These are phyloP conservation scores for Sebastes hopkinsi DNA, from an alignment of 2,797 vertebrate genomes.

Conservation along the genomic window DNA sequence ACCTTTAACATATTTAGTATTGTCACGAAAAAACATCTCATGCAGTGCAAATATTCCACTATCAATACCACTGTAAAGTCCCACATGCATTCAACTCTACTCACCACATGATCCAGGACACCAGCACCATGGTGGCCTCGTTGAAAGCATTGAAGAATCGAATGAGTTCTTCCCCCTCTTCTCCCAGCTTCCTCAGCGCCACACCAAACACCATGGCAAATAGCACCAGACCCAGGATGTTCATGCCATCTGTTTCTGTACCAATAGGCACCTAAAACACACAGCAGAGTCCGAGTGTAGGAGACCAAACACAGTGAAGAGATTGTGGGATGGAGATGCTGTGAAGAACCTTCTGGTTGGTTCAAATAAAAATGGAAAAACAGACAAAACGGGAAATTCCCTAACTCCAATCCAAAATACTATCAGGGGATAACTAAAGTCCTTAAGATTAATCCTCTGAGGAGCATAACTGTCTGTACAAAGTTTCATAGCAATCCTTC, in stretches of 20 bases:
- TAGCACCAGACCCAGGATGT: constrained; percentile 95
- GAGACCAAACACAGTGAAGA: not conserved
- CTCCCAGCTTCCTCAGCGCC: constrained; percentile 92
- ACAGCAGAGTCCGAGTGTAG: constrained; percentile 1
- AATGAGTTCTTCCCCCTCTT: constrained; percentile 95
- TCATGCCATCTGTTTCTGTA: constrained; percentile 93
- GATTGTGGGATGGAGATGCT: not conserved
- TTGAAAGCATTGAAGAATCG: constrained; percentile 97
- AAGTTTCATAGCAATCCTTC: not conserved
- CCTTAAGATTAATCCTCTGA: not conserved
- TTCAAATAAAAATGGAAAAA: not conserved
- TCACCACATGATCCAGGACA: constrained; percentile 99
- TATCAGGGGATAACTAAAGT: not conserved
- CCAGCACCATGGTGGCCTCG: constrained; percentile 98
- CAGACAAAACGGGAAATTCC: not conserved
- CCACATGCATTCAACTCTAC: constrained; percentile 42
- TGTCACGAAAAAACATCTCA: not conserved
- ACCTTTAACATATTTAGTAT: not conserved
- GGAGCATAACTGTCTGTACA: not conserved
- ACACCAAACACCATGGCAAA: constrained; percentile 96
- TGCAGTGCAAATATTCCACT: not conserved
- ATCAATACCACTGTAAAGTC: not conserved
- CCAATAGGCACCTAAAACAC: constrained; percentile 87
- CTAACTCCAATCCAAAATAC: not conserved
- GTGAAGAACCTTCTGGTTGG: not conserved